Evolutionary conservation across 2,113 vertebrate genomes (phyloP), one percentile per base, ranked within the genome.

Genomic region (Eptatretus burgeri): DNA sequence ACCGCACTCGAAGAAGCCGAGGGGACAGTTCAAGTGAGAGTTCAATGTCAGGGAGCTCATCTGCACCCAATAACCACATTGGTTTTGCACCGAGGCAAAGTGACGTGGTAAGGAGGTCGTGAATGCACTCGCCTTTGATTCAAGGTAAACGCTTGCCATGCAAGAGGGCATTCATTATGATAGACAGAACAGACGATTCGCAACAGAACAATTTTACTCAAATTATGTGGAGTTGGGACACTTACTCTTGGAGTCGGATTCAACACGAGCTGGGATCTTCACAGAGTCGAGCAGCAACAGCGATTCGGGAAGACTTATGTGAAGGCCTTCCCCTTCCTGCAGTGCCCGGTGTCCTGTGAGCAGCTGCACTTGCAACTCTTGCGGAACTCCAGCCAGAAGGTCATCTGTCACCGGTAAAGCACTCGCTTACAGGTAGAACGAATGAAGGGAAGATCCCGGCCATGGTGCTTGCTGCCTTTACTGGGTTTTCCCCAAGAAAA

Each of bases 341-440:
- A 98, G 71, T 11, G 70, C 67, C 66, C 94, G 95, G 73, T 95
- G 85, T 62, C 91, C 91, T 2, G 84, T 93, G 51, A 81, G 71
- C 66, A 95, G 77, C 2, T 81, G 93, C 75, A 98, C 93, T 74
- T 81, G 84, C 66, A 95, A 81, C 68, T 74, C 81, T 78, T 98
- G 91, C 66, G 89, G 81, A 70, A 98, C 78, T 51, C 91, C 91
- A 11, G 89, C 91, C 75, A 98, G 71, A 70, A 98, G 83, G 49
- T 78, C 80, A 63, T 94, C 91, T n/a, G 95, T 70, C 13, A 70
- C 64, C 66, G 67, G 51, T 51, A 50, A 63, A 10, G 63, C 49
- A 63, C 13, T 19, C 49, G 49, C 18, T 8, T 52, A 62, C 62
- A 20, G 18, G 64, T 60, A 14, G 27, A 56, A 9, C 14, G 3